Base-by-base conservation (phyloP, 2,113 vertebrate species). In the Raja brachyura region DNA sequence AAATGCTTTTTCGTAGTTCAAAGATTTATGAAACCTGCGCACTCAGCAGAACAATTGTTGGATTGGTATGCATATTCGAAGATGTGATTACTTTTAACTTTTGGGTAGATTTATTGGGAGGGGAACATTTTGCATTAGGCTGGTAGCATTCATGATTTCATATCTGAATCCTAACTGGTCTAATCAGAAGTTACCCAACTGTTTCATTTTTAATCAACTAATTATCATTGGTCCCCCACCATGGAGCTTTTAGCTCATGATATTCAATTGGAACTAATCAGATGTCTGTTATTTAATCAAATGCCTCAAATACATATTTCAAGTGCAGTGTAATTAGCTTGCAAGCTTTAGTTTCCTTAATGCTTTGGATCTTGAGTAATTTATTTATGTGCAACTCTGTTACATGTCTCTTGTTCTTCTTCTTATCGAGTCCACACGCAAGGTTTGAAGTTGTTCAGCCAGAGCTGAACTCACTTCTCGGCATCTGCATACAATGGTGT, bases 281-380 rank as follows among this genome's bases (percentile, higher is more conserved):
- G 14, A 48, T 2, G 48, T 92, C 10, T 92, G 70, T 73, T 48
- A 90, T 90, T n/a, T 14, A 90, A 90, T 20, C 63, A 31, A 92
- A 33, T 39, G 20, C 68, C 28, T 73, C 33, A 54, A 14, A 74
- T 73, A 74, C 68, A 73, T 39, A 73, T 74, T 73, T 92, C 90
- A 92, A 73, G 68, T 92, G 33, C 66, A 5, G 70, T 54, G 22
- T 28, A 74, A 92, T 92, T 39, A 88, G n/a, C 14, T 31, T 88
- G 28, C 59, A 88, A 66, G 83, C 56, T 86, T 86, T 86, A 63
- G 63, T 86, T 92, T 31, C 28, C 16, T 73, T 92, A 73, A 92
- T 92, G 39, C 68, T 25, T 59, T 66, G 83, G 16, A 28, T 73
- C 33, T 73, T 92, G 68, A 73, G 68, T 74, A 39, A 74, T 92